Conservation (phyloP, 2,113 vertebrate genomes). For the Hydrolagus affinis region DNA sequence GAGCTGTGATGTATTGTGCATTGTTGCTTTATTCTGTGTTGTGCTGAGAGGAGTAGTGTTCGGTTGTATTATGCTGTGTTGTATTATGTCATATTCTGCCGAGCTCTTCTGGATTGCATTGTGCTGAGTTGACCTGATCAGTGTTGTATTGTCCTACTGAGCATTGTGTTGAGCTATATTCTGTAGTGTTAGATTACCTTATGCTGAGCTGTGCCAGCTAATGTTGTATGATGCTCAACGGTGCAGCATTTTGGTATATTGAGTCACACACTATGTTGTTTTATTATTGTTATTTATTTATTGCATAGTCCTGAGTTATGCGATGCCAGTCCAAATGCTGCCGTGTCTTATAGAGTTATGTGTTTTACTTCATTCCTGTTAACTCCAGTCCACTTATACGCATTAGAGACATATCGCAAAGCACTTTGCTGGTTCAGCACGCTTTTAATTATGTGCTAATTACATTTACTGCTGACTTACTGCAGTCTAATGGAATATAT, state of each 20-base stretch:
- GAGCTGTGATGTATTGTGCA: not conserved
- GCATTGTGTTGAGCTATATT: not conserved
- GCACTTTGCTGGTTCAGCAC: slow-evolving; percentile 14
- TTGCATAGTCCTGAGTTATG: not conserved
- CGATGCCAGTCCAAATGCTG: not conserved
- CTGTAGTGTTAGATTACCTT: not conserved
- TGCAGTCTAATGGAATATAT: slow-evolving; percentile 26
- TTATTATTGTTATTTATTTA: not conserved
- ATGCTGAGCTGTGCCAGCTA: not conserved
- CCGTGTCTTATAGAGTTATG: not conserved
- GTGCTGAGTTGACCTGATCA: not conserved
- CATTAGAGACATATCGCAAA: slow-evolving; percentile 2
- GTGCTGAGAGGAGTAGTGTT: not conserved
- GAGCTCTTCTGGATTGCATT: not conserved
- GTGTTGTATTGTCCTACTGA: not conserved
- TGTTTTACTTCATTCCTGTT: not conserved
- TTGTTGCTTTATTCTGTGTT: not conserved
- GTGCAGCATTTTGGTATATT: not conserved
- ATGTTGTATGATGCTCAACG: not conserved
- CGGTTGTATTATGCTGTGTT: not conserved
- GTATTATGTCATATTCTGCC: not conserved
- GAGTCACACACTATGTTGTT: not conserved
- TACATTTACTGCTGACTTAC: slow-evolving; percentile 25
- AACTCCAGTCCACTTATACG: not conserved
- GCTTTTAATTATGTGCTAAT: slow-evolving; percentile 28